Percentiles rank a stretch among this genome's conserved stretches.
Evolutionary conservation across 2,797 vertebrate species (phyloP).

Genomic region (Garrulus glandarius): DNA sequence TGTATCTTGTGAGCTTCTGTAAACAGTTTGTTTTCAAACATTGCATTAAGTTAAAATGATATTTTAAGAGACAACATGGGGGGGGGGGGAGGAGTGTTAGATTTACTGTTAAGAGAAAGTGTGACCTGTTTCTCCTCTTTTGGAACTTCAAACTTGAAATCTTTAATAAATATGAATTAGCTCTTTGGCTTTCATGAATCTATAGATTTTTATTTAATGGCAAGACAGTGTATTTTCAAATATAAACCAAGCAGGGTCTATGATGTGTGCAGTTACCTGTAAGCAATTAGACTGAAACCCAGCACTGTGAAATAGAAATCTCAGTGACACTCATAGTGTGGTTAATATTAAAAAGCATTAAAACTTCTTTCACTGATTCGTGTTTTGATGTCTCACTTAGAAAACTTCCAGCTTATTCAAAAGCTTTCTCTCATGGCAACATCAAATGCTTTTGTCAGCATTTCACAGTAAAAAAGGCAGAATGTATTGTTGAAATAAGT

Average conservation of each 20-base stretch:
- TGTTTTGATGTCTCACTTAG: not conserved
- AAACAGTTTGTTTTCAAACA: not conserved
- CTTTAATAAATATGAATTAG: not conserved
- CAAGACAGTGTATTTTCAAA: not conserved
- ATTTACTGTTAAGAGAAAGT: not conserved
- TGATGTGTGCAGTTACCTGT: not conserved
- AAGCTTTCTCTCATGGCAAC: not conserved
- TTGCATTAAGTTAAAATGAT: not conserved
- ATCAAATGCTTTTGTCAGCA: not conserved
- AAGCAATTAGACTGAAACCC: not conserved
- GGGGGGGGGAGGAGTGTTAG: accelerated
- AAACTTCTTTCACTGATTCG: not conserved
- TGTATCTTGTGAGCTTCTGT: not conserved
- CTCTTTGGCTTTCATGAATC: not conserved
- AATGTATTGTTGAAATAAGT: not conserved
- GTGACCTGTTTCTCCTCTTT: not conserved
- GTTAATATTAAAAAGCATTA: not conserved
- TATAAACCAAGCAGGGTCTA: not conserved
- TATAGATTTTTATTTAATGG: not conserved
- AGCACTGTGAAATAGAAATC: not conserved
- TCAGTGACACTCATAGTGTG: not conserved
- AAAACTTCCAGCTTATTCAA: not conserved
- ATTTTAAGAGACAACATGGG: not conserved
- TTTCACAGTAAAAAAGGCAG: not conserved
- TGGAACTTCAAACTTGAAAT: not conserved